Evolutionary conservation across 2,888 invertebrate species (phyloP), one percentile per base, ranked within the genome.

Genomic region (Tromatobia lineatoria): DNA sequence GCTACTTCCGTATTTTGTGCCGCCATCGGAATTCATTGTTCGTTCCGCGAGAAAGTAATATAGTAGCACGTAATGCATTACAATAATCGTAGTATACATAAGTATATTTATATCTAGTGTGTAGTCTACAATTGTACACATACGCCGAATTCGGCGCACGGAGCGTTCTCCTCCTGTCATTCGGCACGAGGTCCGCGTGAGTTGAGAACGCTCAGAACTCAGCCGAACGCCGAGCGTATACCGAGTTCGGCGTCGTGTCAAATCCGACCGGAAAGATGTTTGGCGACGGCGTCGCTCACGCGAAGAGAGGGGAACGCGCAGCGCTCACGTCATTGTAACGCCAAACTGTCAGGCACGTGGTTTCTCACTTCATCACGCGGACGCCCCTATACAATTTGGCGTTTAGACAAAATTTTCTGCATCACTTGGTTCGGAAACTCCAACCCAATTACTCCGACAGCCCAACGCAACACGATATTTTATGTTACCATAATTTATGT

Each of bases 261-360:
- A 50, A 47, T 74, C 15, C 15, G 20, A 59, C 67, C 77, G 77
- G 77, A 77, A 67, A 77, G 67, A 77, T 57, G 38, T 69, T 52
- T 42, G 34, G 7, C 25, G 54, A 23, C 25, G n/a, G 10, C 54
- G 15, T 45, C 61, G 29, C 15, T n/a, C 11, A 11, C 15, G 15
- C 3, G 18, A n/a, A 47, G 70, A 57, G 57, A 69, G 34, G 42
- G 57, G 52, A 34, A 70, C 7, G 47, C 20, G 69, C 50, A 20
- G 45, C n/a, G 73, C 61, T 74, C 57, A 42, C 74, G 70, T 64
- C 77, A 84, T 38, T 77, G 75, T 59, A 73, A 67, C 61, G 61
- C 66, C 61, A 61, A 80, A 83, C 25, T 73, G 11, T 59, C 52
- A 54, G 61, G 69, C 84, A 81, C 76, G 80, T 80, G 77, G 73